Conservation (phyloP, 2,797 vertebrate species). For the Helostoma temminkii region DNA sequence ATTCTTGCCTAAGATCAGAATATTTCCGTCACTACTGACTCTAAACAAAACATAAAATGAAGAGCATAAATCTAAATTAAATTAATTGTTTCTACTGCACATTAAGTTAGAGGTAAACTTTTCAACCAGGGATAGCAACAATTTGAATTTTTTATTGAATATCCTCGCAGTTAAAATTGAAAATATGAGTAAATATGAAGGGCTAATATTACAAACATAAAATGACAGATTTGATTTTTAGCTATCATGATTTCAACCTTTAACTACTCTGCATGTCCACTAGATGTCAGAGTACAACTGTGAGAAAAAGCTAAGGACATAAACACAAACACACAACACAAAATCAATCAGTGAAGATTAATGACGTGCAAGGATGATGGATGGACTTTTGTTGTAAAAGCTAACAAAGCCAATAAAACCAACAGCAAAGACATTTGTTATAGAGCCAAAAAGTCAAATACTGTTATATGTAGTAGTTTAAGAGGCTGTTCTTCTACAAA, state of each 20-base stretch:
- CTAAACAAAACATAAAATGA: neutral
- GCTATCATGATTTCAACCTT: neutral
- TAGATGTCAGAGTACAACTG: slow-evolving; percentile 59
- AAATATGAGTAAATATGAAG: neutral
- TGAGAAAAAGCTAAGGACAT: neutral
- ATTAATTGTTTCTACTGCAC: neutral
- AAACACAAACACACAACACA: no score
- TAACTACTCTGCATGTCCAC: slow-evolving; percentile 33
- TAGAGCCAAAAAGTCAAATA: neutral
- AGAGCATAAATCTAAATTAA: neutral
- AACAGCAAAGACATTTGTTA: neutral
- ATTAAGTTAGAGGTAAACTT: neutral
- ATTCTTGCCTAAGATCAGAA: neutral
- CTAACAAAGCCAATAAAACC: slow-evolving; percentile 4
- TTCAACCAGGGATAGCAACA: neutral
- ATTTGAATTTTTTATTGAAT: neutral
- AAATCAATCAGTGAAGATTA: neutral
- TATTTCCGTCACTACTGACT: neutral
- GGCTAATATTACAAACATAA: no score
- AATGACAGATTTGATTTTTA: neutral
- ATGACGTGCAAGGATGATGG: neutral
- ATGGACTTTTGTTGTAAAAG: neutral
- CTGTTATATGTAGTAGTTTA: neutral
- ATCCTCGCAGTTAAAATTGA: neutral
- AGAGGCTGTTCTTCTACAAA: neutral